Base-by-base conservation (phyloP, 37 sponge, comb jelly and placozoan genomes). In the Petrosia ficiformis region DNA sequence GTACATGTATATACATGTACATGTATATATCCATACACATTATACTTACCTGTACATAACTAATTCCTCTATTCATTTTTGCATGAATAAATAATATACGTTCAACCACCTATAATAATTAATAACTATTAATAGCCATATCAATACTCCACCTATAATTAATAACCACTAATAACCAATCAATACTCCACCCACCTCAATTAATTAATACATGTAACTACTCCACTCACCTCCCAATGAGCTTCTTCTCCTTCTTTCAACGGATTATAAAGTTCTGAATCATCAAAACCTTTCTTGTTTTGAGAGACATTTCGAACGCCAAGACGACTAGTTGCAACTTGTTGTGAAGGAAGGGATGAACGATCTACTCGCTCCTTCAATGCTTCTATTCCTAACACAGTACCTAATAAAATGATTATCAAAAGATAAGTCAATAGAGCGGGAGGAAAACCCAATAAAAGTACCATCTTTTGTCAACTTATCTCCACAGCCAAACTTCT, bases 201-300 rank as follows among this genome's bases (percentile, higher is more conserved):
- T n/a, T n/a, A n/a, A n/a, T n/a, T n/a, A n/a, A n/a, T n/a, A n/a
- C n/a, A n/a, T n/a, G 26, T 61, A 61, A 22, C 14, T 8, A n/a
- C 28, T 68, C 42, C 65, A 42, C 87, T 66, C 36, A 90, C 97
- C 88, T 97, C 95, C 99, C 99, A 97, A 74, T 97, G 99, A 19
- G 95, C 99, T 80, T 97, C 99, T 56, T 97, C 80, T 28, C 92
- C 99, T 44, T 92, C 83, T 28, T 92, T 77, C 78, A 90, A 63
- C 30, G 82, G 52, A 2, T 25, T 10, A 44, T 77, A 85, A 0
- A 67, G 75, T 21, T 79, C 78, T 1, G 16, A 1, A 1, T 67
- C 77, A 31, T 68, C 25, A 0, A 10, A 29, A 29, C 66, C n/a
- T 64, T 21, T 25, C 42, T 19, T 68, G 3, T 32, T 57, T 16